Evolutionary conservation across 1,140 invertebrate species (phyloP).

Genomic region (Tetraneura akinire): DNA sequence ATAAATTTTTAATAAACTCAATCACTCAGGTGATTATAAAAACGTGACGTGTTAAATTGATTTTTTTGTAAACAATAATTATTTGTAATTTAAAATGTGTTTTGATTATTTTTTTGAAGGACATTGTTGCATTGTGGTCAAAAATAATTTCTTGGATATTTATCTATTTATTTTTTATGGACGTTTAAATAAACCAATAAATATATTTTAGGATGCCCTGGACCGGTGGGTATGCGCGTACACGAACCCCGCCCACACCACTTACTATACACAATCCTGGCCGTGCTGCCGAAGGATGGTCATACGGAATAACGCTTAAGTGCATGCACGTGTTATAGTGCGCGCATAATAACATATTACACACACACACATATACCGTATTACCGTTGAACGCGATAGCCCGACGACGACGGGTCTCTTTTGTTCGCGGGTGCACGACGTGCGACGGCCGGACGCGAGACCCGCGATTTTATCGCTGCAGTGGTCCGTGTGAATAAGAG

Average conservation of each 20-base stretch:
- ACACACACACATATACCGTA: too few relatives aligned
- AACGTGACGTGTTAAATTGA: too few relatives aligned
- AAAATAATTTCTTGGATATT: too few relatives aligned
- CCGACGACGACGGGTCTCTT: constrained; percentile 9
- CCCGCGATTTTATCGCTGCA: constrained; percentile 3
- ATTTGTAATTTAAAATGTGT: too few relatives aligned
- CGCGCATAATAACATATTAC: neutral
- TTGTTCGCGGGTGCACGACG: constrained; percentile 14
- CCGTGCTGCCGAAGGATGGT: neutral
- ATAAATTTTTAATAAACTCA: too few relatives aligned
- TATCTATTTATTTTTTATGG: too few relatives aligned
- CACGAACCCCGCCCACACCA: too few relatives aligned
- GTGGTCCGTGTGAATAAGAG: neutral
- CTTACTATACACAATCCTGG: neutral
- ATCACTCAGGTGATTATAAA: too few relatives aligned
- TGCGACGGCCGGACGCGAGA: neutral
- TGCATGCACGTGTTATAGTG: neutral
- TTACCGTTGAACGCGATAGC: neutral
- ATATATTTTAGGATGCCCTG: constrained; percentile 3
- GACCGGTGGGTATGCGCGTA: neutral
- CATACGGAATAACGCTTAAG: neutral
- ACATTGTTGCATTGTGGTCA: too few relatives aligned
- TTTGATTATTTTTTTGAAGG: too few relatives aligned
- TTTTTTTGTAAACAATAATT: too few relatives aligned
- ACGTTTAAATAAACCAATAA: neutral